A percentile compares a stretch with the other conserved stretches of the same genome.
Conservation (phyloP, 2,888 invertebrate species). For the Troides oblongomaculatus region DNA sequence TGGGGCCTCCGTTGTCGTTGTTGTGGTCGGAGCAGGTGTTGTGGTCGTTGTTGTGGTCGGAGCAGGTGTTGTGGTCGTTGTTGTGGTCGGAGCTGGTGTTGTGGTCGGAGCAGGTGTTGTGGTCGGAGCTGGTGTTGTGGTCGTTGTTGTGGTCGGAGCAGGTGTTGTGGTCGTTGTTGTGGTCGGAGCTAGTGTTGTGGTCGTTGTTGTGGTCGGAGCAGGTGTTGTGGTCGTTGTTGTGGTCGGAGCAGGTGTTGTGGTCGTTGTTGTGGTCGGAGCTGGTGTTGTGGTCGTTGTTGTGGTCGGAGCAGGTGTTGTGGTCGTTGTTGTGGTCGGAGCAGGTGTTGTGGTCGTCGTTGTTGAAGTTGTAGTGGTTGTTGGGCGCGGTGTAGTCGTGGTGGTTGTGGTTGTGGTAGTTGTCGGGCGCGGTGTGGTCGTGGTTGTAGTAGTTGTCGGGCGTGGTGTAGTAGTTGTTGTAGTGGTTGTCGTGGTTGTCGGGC, state of each 20-base stretch:
- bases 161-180: conserved; percentile 21
- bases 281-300: conserved; percentile 12
- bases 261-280: conserved; percentile 11
- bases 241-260: background rate
- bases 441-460: conserved; percentile 26
- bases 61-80: no score
- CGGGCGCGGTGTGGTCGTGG: conserved; percentile 27
- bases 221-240: conserved; percentile 24
- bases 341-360: conserved; percentile 26
- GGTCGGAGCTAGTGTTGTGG: conserved; percentile 22
- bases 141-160: conserved; percentile 5
- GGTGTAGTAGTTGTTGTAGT: conserved; percentile 29
- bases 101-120: no score
- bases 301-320: conserved; percentile 8
- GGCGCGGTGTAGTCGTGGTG: conserved; percentile 24
- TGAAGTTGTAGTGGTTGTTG: conserved; percentile 27
- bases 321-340: conserved; percentile 28
- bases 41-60: no score
- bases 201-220: conserved; percentile 20
- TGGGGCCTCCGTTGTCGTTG: conserved; percentile 25
- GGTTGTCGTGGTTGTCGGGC: no score
- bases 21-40: no score
- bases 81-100: no score
- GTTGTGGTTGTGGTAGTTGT: conserved; percentile 29
- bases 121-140: conserved; percentile 29